Base-by-base conservation (phyloP, 2,797 vertebrate species). In the Micromesistius poutassou region DNA sequence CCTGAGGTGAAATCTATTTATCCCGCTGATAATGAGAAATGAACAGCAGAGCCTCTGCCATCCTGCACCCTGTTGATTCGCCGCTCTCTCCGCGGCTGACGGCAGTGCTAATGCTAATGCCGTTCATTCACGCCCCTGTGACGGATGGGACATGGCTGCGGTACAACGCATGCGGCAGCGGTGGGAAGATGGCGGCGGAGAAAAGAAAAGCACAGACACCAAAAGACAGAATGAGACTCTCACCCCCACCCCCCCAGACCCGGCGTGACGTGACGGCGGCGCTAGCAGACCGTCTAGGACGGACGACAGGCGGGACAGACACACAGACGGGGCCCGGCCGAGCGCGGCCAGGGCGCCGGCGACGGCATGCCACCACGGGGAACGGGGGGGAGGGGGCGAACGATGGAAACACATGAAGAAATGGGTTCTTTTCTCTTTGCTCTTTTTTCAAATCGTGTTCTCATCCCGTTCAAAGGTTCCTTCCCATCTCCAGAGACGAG, bases 381-480 rank as follows among this genome's bases (percentile, higher is more conserved):
- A 6, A 90, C 94, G 92, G 92, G 93, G 92, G 92, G 93, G 80
- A 91, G 73, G 87, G 90, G 89, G 89, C 86, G 86, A 84, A 85
- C 83, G 87, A 89, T 85, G 88, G 84, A 80, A 84, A 92, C 91
- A 92, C 90, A n/a, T n/a, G n/a, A n/a, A 91, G 90, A 92, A 91
- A 93, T 91, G 87, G 82, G 30, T 72, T 88, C 87, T 86, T 77
- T 77, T 66, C 81, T 84, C 82, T 74, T 70, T 1, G 42, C 76
- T 79, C 78, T 83, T 80, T 80, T 35, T 35, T 35, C 33, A 35
- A 35, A 55, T 62, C 55, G 55, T 62, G 55, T 62, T n/a, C 55
- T 25, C 55, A 8, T 8, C 14, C 55, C 22, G 78, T 77, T 85
- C 76, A 72, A 82, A 46, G 78, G 82, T 84, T 87, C 84, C 80